These are phyloP conservation scores for Hipparchia semele DNA, from an alignment of 2,888 invertebrate species.

Conservation along the genomic window DNA sequence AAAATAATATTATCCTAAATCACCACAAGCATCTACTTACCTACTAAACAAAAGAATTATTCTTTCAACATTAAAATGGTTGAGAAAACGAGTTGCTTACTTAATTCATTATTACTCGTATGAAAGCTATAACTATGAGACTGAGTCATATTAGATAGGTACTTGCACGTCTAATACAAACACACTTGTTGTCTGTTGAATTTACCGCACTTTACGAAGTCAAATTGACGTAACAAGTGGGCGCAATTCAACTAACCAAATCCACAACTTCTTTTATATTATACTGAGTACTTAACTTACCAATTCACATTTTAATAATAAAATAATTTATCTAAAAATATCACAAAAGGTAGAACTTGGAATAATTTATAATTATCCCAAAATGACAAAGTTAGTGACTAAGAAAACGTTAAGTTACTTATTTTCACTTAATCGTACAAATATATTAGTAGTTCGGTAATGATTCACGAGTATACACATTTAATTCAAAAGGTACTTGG, in stretches of 20 bases:
- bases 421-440: constrained; percentile 15
- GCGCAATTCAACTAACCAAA: background rate
- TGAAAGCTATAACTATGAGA: background rate
- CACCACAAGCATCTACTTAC: no score
- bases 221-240: background rate
- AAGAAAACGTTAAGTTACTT: constrained; percentile 18
- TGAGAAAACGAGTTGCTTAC: no score
- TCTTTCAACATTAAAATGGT: no score
- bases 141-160: constrained; percentile 7
- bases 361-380: constrained; percentile 2
- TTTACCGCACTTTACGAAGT: constrained; percentile 31
- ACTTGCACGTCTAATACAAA: background rate
- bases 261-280: background rate
- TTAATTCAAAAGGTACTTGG: background rate
- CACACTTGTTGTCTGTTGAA: constrained; percentile 24
- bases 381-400: constrained; percentile 11
- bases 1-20: no score
- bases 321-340: constrained; percentile 6
- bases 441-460: constrained; percentile 2
- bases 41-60: no score
- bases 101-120: no score
- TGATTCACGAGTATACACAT: constrained; percentile 8
- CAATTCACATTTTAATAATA: constrained; percentile 3
- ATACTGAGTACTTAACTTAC: background rate
- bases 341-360: constrained; percentile 1